Evolutionary conservation across 2,797 vertebrate species (phyloP), one percentile per base, ranked within the genome.

Genomic region (Acipenser ruthenus): DNA sequence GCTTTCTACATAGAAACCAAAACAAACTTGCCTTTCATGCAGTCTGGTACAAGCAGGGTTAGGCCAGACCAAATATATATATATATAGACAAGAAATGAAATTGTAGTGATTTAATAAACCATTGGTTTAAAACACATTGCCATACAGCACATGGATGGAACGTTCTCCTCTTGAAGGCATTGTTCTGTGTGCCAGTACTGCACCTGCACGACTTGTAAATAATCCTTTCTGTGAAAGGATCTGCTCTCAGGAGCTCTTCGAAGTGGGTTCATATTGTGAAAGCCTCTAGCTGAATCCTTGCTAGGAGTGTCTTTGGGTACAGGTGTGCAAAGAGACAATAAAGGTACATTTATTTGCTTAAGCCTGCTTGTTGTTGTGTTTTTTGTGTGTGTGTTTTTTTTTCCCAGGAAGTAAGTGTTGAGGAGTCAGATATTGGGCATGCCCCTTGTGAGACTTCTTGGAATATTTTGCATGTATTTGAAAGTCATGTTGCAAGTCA

Each of bases 221-320:
- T 86, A 80, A 78, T 91, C 95, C 95, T 96, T 97, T 97, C 94
- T 91, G 91, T 97, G 95, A 97, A 97, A 96, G 94, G 94, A 92
- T 88, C 81, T 74, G 73, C 80, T 79, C 18, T 82, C 74, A 7
- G 79, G 80, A 81, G 68, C 75, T 69, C 37, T 70, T 77, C 71
- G 79, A 79, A 77, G 75, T 63, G 49, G 60, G 70, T 64, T 66
- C 61, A 13, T 77, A 77, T 75, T 77, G 72, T 84, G 79, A 75
- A 72, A 74, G 66, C 72, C 68, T 82, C 49, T 82, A 81, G 76
- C 73, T 50, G 68, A 71, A 77, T 78, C 59, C 50, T 83, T 91
- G 82, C 88, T 82, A 83, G 86, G 84, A 55, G 91, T 94, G 88
- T 87, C 91, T 92, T 84, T 80, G 86, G 89, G 88, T 89, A 90